Evolutionary conservation across 2,113 vertebrate genomes (phyloP).

Genomic region (Poeciliopsis occidentalis): DNA sequence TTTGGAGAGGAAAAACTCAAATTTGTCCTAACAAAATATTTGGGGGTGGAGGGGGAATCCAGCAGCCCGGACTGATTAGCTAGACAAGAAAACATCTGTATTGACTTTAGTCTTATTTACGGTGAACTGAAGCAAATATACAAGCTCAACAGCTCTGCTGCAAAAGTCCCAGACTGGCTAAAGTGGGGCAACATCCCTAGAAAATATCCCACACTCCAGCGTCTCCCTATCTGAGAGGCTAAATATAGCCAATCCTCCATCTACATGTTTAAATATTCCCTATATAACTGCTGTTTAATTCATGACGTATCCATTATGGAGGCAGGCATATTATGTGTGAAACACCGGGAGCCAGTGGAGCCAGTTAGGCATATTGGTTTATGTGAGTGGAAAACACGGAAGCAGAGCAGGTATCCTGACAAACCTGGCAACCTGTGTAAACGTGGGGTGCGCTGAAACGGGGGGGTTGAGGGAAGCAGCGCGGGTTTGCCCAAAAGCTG

Average conservation of each 20-base stretch:
- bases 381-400: conserved; percentile 16
- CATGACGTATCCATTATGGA: conserved; percentile 60
- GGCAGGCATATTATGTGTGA: conserved; percentile 32
- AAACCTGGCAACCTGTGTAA: conserved; percentile 34
- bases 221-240: conserved; percentile 42
- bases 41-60: conserved; percentile 23
- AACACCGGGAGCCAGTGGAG: conserved; percentile 1
- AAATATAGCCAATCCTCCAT: conserved; percentile 68
- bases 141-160: conserved; percentile 56
- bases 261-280: conserved; percentile 73
- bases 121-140: conserved; percentile 48
- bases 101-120: conserved; percentile 67
- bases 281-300: conserved; percentile 73
- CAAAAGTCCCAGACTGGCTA: conserved; percentile 18
- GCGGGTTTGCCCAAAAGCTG: conserved; percentile 52
- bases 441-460: not conserved
- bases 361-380: conserved; percentile 25
- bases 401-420: conserved; percentile 7
- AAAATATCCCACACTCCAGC: conserved; percentile 43
- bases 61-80: conserved; percentile 53
- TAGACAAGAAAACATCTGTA: conserved; percentile 57
- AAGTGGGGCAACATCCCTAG: conserved; percentile 37
- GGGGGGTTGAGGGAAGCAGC: conserved; percentile 11
- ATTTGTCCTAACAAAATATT: conserved; percentile 36
- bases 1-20: conserved; percentile 27